Evolutionary conservation across 1,140 invertebrate genomes (phyloP).

Genomic region (Reticulitermes speratus): DNA sequence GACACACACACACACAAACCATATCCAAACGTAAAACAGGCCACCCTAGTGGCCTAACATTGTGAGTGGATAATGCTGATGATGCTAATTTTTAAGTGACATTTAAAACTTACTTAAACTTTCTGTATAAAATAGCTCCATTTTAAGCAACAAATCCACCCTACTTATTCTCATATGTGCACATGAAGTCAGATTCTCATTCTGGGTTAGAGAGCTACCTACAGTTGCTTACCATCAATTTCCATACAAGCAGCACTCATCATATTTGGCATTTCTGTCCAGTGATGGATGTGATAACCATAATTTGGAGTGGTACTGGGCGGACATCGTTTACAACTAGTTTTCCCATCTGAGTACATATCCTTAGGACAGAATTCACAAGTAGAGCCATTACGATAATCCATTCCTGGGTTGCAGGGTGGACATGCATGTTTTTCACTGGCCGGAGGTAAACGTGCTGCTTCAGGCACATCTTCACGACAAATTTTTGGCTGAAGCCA

Average conservation of each 20-base stretch:
- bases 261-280: constrained; percentile 54
- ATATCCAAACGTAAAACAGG: no score
- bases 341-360: constrained; percentile 43
- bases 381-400: constrained; percentile 43
- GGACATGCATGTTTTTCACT: constrained; percentile 48
- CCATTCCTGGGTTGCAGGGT: constrained; percentile 60
- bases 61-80: no score
- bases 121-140: no score
- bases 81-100: no score
- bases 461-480: constrained; percentile 44
- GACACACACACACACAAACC: no score
- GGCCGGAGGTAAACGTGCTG: constrained; percentile 47
- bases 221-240: constrained; percentile 42
- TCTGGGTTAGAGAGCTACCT: no score
- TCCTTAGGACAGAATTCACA: constrained; percentile 48
- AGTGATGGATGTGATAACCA: constrained; percentile 54
- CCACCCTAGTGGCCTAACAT: no score
- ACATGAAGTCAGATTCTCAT: no score
- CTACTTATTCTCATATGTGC: no score
- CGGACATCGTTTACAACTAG: constrained; percentile 52
- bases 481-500: constrained; percentile 60
- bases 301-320: constrained; percentile 55
- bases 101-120: no score
- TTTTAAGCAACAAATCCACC: no score
- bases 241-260: constrained; percentile 52